phyloP scores from a whole-genome alignment of 1,140 invertebrate species.

The Periplaneta americana region DNA sequence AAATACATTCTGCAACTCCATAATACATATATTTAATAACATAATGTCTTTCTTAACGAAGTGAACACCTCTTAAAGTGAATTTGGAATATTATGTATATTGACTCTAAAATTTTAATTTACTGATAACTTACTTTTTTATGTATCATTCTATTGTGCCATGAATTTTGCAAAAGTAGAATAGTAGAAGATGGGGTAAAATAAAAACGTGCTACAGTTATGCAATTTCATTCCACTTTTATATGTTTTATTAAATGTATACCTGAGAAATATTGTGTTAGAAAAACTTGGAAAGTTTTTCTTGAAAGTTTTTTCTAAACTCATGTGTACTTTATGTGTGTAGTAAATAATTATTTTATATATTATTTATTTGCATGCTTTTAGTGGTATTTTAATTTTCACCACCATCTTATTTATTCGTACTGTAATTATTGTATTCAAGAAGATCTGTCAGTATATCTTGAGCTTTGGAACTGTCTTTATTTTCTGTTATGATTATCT shows the following conservation, averaged over 20 bases:
- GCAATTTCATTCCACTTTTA: neutral
- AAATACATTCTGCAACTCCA: neutral
- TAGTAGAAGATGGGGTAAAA: neutral
- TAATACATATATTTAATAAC: neutral
- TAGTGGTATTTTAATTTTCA: no score
- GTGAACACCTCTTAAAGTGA: no score
- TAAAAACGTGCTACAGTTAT: neutral
- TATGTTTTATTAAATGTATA: neutral
- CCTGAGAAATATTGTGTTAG: neutral
- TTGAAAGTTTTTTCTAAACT: neutral
- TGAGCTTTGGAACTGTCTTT: no score
- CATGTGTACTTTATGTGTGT: neutral
- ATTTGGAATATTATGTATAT: neutral
- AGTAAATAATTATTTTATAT: neutral
- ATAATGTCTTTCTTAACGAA: no score
- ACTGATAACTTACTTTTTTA: no score
- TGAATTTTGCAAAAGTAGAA: neutral
- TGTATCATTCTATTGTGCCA: neutral
- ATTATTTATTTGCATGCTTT: neutral
- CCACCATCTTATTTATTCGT: no score
- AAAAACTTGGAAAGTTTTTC: neutral
- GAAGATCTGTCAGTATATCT: no score
- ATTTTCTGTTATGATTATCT: no score
- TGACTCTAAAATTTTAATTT: neutral
- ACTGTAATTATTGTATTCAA: no score